Percentiles rank a stretch among this genome's conserved stretches.
phyloP scores from a whole-genome alignment of 2,888 invertebrate genomes.

The Ypsolopha sequella region DNA sequence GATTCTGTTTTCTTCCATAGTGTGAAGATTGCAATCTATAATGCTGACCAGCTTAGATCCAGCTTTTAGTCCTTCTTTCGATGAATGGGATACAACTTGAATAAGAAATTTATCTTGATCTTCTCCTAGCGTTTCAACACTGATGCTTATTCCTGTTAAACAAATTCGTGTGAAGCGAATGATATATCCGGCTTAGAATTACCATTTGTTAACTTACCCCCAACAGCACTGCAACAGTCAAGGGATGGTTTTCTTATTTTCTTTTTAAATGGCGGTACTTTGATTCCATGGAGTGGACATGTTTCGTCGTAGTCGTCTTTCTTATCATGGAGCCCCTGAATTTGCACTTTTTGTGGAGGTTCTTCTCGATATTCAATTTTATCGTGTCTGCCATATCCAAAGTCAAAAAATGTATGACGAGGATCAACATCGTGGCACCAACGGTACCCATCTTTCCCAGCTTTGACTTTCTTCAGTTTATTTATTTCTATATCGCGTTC shows the following conservation, averaged over 20 bases:
- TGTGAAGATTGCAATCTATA: constrained; percentile 71
- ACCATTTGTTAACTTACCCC: constrained; percentile 27
- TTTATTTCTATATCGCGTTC: constrained; percentile 14
- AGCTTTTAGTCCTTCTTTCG: constrained; percentile 65
- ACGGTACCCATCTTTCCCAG: constrained; percentile 48
- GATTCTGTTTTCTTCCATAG: constrained; percentile 74
- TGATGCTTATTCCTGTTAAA: constrained; percentile 45
- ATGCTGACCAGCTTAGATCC: constrained; percentile 73
- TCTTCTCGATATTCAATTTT: constrained; percentile 31
- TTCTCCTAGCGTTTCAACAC: constrained; percentile 55
- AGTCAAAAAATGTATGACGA: constrained; percentile 53
- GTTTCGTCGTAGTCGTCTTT: constrained; percentile 13
- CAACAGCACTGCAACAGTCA: constrained; percentile 60
- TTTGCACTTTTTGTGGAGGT: constrained; percentile 31
- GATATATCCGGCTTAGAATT: neutral
- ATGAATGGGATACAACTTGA: constrained; percentile 72
- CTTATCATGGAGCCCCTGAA: constrained; percentile 36
- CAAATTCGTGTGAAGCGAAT: neutral
- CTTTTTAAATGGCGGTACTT: constrained; percentile 35
- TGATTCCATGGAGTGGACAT: constrained; percentile 27
- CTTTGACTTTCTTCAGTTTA: constrained; percentile 39
- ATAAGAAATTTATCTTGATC: constrained; percentile 68
- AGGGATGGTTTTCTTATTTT: constrained; percentile 41
- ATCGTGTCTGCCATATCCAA: constrained; percentile 42
- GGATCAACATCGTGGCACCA: constrained; percentile 59